Percentiles rank a stretch among this genome's conserved stretches.
Conservation (phyloP, 2,113 vertebrate species). For the Oncorhynchus kisutch region DNA sequence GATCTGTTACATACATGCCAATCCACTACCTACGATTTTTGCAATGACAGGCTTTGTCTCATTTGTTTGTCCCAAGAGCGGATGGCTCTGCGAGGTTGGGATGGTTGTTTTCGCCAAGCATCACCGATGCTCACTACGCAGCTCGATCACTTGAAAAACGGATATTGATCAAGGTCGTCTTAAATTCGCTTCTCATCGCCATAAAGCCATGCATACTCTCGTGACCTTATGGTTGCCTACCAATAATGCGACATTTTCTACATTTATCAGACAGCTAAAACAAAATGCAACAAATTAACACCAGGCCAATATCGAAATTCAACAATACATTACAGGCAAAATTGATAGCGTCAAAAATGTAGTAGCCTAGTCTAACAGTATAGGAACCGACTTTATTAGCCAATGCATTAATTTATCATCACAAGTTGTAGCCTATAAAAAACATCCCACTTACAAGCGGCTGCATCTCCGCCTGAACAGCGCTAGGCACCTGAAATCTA, state of each 20-base stretch:
- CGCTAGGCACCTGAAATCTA: constrained; percentile 92
- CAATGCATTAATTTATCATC: background rate
- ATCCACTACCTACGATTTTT: background rate
- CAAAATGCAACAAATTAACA: background rate
- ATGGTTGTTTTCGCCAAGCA: constrained; percentile 57
- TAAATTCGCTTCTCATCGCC: background rate
- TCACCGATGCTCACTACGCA: constrained; percentile 61
- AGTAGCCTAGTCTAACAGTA: background rate
- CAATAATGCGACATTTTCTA: background rate
- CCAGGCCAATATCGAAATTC: background rate
- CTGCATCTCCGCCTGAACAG: constrained; percentile 88
- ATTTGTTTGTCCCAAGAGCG: background rate
- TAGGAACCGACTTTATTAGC: background rate
- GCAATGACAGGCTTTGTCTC: constrained; percentile 31
- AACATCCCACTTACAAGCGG: constrained; percentile 81
- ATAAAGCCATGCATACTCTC: background rate
- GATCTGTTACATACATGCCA: background rate
- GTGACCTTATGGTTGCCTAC: background rate
- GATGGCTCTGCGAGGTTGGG: constrained; percentile 28
- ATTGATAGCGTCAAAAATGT: background rate
- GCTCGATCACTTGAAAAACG: constrained; percentile 12
- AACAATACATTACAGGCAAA: background rate
- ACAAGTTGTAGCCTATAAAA: background rate
- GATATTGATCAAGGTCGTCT: constrained; percentile 10
- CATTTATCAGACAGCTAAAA: background rate